Evolutionary conservation across 2,797 vertebrate species (phyloP), one percentile per base, ranked within the genome.

Genomic region (Scleropages formosus): DNA sequence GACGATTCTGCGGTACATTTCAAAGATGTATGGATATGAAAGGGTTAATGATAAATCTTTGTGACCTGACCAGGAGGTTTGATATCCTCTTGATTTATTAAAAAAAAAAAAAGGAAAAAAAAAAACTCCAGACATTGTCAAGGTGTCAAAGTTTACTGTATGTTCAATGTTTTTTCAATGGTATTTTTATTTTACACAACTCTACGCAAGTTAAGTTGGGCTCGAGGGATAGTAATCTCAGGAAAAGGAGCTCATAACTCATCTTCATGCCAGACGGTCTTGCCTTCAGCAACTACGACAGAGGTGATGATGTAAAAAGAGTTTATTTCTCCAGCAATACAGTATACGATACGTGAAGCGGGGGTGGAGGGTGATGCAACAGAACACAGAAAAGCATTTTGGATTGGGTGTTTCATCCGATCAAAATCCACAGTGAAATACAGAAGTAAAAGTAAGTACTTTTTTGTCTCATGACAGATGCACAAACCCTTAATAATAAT

Each of bases 161-260:
- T 71, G 72, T 67, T 75, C 47, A n/a, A 24, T 62, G 74, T 72
- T 77, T 77, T 81, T 81, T 71, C 64, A 74, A 81, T 79, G 80
- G 80, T 78, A 72, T 80, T 79, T 84, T 83, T 83, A 84, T 83
- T 83, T 86, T 74, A 82, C 68, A 75, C 74, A 79, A 78, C 80
- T 84, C 80, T 75, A 79, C 75, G 79, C 78, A 82, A 83, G 80
- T 75, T 78, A 75, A 82, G 79, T 79, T 75, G 73, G 78, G 81
- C 82, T 82, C 82, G 66, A 67, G 81, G 82, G 80, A 85, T 75
- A 73, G 73, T 61, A 67, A 78, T 64, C 68, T 76, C 73, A 74
- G 75, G 73, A 63, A 79, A 73, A 77, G 73, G 72, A 75, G 75
- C 77, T 80, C 82, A 82, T 82, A 80, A 80, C 76, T 81, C 76